Conservation (phyloP, 2,797 vertebrate species). For the Amazona ochrocephala region DNA sequence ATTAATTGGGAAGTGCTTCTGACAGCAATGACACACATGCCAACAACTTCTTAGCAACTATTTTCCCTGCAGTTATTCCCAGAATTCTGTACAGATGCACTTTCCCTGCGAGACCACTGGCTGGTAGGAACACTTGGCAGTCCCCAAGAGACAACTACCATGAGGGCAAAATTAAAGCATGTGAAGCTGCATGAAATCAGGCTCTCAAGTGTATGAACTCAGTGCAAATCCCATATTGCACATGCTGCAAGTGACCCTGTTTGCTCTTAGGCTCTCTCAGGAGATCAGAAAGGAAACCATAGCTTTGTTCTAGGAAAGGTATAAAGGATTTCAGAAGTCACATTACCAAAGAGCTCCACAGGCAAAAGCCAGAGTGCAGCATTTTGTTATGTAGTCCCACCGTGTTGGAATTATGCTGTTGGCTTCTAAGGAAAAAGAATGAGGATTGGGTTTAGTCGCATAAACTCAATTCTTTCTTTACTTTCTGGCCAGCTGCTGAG, state of each 20-base stretch:
- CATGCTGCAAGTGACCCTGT: background rate
- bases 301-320: constrained; percentile 39
- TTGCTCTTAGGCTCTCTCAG: background rate
- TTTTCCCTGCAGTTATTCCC: background rate
- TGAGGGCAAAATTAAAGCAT: background rate
- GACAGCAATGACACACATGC: background rate
- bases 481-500: background rate
- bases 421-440: constrained; percentile 13
- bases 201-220: background rate
- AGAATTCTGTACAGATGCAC: background rate
- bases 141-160: background rate
- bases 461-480: background rate
- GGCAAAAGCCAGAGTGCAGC: constrained; percentile 17
- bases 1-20: background rate
- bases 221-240: background rate
- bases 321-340: constrained; percentile 16
- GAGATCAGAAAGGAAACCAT: constrained; percentile 32
- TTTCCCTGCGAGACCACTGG: background rate
- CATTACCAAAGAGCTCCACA: constrained; percentile 43
- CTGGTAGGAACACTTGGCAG: background rate
- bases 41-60: background rate
- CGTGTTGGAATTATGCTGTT: background rate
- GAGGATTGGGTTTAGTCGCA: background rate
- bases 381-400: constrained; percentile 40
- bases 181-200: background rate